Evolutionary conservation across 2,888 invertebrate species (phyloP).

Genomic region (Meiosimyza decipiens): DNA sequence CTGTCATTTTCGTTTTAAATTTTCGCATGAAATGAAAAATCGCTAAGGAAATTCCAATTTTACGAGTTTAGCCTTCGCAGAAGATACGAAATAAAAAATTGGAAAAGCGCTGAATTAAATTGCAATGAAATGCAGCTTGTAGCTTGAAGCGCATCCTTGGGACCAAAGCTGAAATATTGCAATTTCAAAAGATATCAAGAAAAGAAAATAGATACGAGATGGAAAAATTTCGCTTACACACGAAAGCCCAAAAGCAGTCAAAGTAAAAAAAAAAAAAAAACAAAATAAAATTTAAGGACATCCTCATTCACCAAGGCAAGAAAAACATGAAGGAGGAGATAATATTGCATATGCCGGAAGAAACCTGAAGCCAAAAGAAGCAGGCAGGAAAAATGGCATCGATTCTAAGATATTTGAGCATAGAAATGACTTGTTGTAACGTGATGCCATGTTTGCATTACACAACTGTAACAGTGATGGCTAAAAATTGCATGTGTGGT

Average conservation of each 20-base stretch:
- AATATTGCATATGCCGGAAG: neutral
- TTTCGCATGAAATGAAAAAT: too few relatives aligned
- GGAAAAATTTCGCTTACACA: too few relatives aligned
- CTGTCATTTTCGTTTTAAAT: too few relatives aligned
- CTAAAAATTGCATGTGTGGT: neutral
- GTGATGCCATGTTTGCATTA: slow-evolving; percentile 3
- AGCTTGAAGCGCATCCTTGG: neutral
- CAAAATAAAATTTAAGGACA: neutral
- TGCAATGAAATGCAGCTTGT: slow-evolving; percentile 22
- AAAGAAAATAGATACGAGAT: too few relatives aligned
- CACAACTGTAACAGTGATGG: neutral
- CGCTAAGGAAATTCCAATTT: too few relatives aligned
- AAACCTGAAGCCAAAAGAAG: neutral
- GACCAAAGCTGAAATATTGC: slow-evolving; percentile 2
- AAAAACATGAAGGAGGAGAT: neutral
- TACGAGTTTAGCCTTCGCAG: too few relatives aligned
- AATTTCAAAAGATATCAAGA: neutral
- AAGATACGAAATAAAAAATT: slow-evolving; percentile 12
- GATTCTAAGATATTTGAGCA: neutral
- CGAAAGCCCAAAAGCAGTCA: neutral
- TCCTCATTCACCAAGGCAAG: neutral
- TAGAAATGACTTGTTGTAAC: slow-evolving; percentile 9
- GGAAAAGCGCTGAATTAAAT: slow-evolving; percentile 28
- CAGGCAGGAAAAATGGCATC: neutral
- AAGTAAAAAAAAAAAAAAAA: neutral